These are phyloP conservation scores for Platygyra sinensis DNA, from an alignment of 64 coral and sea anemone species.

Conservation along the genomic window DNA sequence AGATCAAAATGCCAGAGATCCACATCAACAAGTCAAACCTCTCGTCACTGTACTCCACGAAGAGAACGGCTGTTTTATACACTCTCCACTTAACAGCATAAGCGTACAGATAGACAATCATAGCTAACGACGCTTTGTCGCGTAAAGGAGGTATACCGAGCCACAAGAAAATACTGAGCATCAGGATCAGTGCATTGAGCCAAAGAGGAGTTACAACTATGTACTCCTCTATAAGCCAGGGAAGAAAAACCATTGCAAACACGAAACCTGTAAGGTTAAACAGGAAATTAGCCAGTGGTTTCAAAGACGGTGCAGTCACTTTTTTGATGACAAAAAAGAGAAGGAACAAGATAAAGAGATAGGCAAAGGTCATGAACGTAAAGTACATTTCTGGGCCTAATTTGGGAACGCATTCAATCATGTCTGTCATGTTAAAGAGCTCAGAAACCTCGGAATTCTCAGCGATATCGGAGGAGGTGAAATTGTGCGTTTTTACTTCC, in stretches of 20 bases:
- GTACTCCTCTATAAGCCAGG: conserved; percentile 72
- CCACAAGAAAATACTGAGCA: conserved; percentile 67
- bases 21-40: background rate
- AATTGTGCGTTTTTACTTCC: conserved; percentile 19
- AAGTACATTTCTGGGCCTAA: conserved; percentile 15
- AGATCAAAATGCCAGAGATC: conserved; percentile 60
- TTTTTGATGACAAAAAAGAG: conserved; percentile 14
- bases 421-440: conserved; percentile 1
- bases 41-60: background rate
- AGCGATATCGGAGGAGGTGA: conserved; percentile 36
- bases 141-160: conserved; percentile 66
- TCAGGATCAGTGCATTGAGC: conserved; percentile 57
- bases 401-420: background rate
- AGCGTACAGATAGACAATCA: conserved; percentile 53
- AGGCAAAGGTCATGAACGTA: background rate
- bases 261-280: conserved; percentile 12
- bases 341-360: conserved; percentile 9
- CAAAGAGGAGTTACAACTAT: conserved; percentile 58
- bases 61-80: conserved; percentile 45
- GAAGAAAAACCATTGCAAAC: conserved; percentile 45
- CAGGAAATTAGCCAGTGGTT: background rate
- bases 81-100: conserved; percentile 78
- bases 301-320: background rate
- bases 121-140: conserved; percentile 40
- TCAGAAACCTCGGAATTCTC: conserved; percentile 11